phyloP scores from a whole-genome alignment of 2,113 vertebrate genomes.

The Hippoglossus stenolepis region DNA sequence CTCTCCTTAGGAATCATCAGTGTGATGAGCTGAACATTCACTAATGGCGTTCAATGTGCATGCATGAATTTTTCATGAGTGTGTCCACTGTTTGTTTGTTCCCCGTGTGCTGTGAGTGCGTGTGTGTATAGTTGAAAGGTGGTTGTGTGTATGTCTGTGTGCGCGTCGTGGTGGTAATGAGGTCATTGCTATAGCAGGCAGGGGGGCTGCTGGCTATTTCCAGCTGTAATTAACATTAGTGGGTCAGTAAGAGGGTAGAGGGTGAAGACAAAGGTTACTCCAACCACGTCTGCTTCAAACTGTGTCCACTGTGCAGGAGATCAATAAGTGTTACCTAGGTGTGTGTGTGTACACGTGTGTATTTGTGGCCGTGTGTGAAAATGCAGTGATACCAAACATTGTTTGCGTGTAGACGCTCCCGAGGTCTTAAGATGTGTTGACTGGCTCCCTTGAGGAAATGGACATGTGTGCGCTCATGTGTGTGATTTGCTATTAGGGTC shows the following conservation, averaged over 20 bases:
- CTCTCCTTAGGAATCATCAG: slow-evolving; percentile 8
- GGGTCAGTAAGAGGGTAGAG: slow-evolving; percentile 74
- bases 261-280: slow-evolving; percentile 70
- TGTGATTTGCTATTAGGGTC: slow-evolving; percentile 82
- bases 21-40: slow-evolving; percentile 29
- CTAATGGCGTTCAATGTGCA: slow-evolving; percentile 44
- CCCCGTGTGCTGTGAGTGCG: slow-evolving; percentile 21
- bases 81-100: slow-evolving; percentile 63
- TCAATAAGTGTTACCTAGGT: slow-evolving; percentile 23
- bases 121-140: slow-evolving; percentile 32
- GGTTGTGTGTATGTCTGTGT: slow-evolving; percentile 44
- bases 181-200: slow-evolving; percentile 68
- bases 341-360: slow-evolving; percentile 1
- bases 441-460: slow-evolving; percentile 72
- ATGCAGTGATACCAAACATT: slow-evolving; percentile 33
- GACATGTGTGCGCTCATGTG: slow-evolving; percentile 74
- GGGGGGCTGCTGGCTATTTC: slow-evolving; percentile 74
- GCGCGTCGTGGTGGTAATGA: slow-evolving; percentile 68
- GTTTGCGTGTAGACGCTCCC: slow-evolving; percentile 43
- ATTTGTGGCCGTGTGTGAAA: slow-evolving; percentile 31
- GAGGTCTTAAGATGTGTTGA: slow-evolving; percentile 65
- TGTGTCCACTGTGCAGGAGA: slow-evolving; percentile 13
- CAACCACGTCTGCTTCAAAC: slow-evolving; percentile 31
- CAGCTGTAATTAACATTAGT: slow-evolving; percentile 80
- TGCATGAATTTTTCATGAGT: slow-evolving; percentile 66